Base-by-base conservation (phyloP, 2,888 invertebrate genomes). In the Drosophila hamatofila region DNA sequence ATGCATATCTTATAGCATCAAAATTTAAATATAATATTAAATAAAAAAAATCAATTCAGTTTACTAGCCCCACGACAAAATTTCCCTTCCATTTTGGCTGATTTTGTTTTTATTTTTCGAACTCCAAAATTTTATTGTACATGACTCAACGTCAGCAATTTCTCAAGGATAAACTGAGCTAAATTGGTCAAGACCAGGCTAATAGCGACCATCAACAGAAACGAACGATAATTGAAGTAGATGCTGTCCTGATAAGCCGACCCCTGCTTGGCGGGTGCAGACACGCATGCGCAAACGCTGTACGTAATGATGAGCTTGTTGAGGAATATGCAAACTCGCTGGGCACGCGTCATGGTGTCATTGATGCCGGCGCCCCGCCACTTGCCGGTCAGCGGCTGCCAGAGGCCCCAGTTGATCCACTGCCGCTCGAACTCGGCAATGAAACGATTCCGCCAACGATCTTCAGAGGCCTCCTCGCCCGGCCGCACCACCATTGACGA, bases 361-460 rank as follows among this genome's bases (percentile, higher is more conserved):
- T 23, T 1, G n/a, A 18, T 8, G 35, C n/a, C 51, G 16, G 14
- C 39, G 0, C 78, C 73, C 1, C 86, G 65, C 84, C 84, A 85
- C 0, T n/a, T 48, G 1, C 90, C 87, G 0, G 18, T 54, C 0
- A 90, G 3, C 0, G 84, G 84, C 33, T 88, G 90, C 71, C 78
- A 83, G 23, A 88, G 30, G 1, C 68, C 62, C 83, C 83, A 85
- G 35, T 85, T 85, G 30, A 66, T 51, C 72, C 72, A 83, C 7
- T 57, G 33, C 0, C 41, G 48, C 7, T 42, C 44, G 12, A 63
- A 80, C 52, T 35, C 83, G 37, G 16, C 2, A 0, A 0, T 1
- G 25, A 78, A 81, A 0, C 55, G 70, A 0, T 23, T 3, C 0
- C 66, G 49, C 75, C 73, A 71, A 0, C 1, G 35, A 3, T 42